phyloP scores from a whole-genome alignment of 1,140 invertebrate species.

The Phenacoccus solenopsis region DNA sequence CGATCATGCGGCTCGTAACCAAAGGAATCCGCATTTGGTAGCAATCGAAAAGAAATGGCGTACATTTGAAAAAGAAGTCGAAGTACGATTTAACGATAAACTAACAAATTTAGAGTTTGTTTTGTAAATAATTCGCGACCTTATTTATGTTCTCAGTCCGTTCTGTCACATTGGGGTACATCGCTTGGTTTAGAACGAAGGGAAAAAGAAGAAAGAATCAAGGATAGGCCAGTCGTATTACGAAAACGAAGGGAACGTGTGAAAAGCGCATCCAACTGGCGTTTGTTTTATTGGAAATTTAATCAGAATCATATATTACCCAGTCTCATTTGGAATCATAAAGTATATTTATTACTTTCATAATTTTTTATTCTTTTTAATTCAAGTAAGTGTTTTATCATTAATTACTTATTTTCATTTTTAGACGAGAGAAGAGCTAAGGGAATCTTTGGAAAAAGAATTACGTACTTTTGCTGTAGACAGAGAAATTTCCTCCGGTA shows the following conservation, averaged over 20 bases:
- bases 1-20: constrained; percentile 54
- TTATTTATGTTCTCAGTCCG: constrained; percentile 38
- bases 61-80: constrained; percentile 65
- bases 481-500: constrained; percentile 68
- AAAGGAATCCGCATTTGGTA: constrained; percentile 51
- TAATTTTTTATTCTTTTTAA: constrained; percentile 9
- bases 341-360: too few species aligned
- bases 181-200: constrained; percentile 56
- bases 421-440: constrained; percentile 86
- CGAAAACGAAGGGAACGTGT: constrained; percentile 79
- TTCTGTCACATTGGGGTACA: constrained; percentile 81
- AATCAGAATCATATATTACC: constrained; percentile 86
- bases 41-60: constrained; percentile 55
- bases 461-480: constrained; percentile 79
- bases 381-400: not conserved
- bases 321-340: constrained; percentile 98
- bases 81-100: constrained; percentile 32
- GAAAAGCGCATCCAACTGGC: constrained; percentile 81
- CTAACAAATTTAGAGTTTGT: not conserved
- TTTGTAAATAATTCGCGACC: not conserved
- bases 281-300: constrained; percentile 92
- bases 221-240: constrained; percentile 71
- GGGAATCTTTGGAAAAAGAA: constrained; percentile 87
- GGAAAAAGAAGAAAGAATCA: constrained; percentile 45
- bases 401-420: constrained; percentile 24